Base-by-base conservation (phyloP, 35 echinoderm and acorn worm genomes). In the Heliocidaris erythrogramma region DNA sequence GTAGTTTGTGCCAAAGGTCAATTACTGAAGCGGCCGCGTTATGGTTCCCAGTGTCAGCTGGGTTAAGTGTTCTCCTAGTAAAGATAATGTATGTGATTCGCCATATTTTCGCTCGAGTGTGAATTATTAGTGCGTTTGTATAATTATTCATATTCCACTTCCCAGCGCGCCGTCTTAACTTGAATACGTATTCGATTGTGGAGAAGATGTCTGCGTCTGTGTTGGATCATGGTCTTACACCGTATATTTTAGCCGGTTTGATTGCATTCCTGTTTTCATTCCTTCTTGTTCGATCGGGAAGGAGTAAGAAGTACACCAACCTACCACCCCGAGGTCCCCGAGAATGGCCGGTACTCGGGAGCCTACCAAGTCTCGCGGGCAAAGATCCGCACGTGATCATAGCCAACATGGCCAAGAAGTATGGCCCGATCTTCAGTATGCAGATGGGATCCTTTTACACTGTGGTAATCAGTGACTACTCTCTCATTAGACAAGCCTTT, bases 381-480 rank as follows among this genome's bases (percentile, higher is more conserved):
- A 88, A 88, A 8, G 93, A 96, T 18, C 85, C 93, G 6, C 95
- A 96, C 18, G 93, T 89, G n/a, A 53, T 96, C 31, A 59, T 94
- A 30, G 49, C 35, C 2, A 88, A 88, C 9, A 94, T 94, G 85
- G 85, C 93, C 21, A 53, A 94, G 85, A 96, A 90, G 59, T 93
- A 96, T 30, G 95, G 95, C 4, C 93, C 93, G 7, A 90, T 96
- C 30, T 94, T 90, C 86, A 91, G 93, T 47, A 32, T 96, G 84
- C 30, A 90, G 27, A 94, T 96, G 91, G 91, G 91, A 24, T 92
- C 91, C 7, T 92, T 92, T 13, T 92, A 48, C 32, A 24, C 91
- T 11, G 91, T 92, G 4, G 48, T 95, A 11, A 47, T 95, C 18
- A 95, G 88, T 48, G 94, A 95, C 49, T 95, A 53, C 53, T 50